A percentile compares a stretch with the other conserved stretches of the same genome.
Evolutionary conservation across 2,797 vertebrate genomes (phyloP).

Genomic region (Coilia nasus): DNA sequence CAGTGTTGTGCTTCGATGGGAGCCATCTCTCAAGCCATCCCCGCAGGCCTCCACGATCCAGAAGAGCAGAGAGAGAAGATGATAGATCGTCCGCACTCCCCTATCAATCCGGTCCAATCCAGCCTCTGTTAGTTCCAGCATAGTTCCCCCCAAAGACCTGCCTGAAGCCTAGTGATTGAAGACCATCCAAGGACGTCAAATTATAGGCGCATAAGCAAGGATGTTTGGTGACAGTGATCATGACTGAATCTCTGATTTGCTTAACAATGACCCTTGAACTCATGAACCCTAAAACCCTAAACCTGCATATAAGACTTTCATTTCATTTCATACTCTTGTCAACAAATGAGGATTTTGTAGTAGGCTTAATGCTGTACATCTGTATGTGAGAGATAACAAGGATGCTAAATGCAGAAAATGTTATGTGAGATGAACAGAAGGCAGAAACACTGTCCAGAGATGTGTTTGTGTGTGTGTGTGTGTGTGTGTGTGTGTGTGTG

Average conservation of each 20-base stretch:
- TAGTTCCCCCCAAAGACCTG: not conserved
- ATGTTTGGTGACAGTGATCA: not conserved
- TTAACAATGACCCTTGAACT: not conserved
- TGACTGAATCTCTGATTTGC: not conserved
- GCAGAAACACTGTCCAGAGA: not conserved
- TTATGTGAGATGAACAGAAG: not conserved
- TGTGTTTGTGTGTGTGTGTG: conserved; percentile 19
- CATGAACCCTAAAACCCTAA: not conserved
- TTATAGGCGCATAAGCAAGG: not conserved
- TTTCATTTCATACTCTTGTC: no score
- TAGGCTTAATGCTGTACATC: no score
- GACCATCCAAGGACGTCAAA: not conserved
- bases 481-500: conserved; percentile 25
- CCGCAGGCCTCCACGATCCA: not conserved
- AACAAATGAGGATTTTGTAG: no score
- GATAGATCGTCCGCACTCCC: not conserved
- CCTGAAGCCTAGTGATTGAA: not conserved
- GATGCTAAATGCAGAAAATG: not conserved
- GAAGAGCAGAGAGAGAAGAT: not conserved
- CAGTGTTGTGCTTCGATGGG: not conserved
- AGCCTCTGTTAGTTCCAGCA: not conserved
- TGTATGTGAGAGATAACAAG: not conserved
- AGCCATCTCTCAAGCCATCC: not conserved
- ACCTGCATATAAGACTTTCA: not conserved
- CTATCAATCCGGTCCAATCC: no score